Percentiles rank a stretch among this genome's conserved stretches.
phyloP scores from a whole-genome alignment of 1,140 invertebrate species.

The Drosophila littoralis region DNA sequence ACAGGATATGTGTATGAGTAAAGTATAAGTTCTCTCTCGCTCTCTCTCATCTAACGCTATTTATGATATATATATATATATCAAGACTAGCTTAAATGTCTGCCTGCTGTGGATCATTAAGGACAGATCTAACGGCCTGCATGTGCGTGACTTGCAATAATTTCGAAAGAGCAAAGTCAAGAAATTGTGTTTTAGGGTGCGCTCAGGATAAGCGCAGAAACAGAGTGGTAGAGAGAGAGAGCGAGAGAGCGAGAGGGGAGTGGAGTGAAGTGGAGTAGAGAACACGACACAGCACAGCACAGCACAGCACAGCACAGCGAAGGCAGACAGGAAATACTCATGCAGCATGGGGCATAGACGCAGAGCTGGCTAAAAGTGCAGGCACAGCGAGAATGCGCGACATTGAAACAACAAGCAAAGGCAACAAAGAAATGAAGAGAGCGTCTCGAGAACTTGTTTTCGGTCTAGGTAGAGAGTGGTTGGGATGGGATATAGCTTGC shows the following conservation, averaged over 20 bases:
- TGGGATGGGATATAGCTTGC: neutral
- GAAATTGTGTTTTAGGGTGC: conserved; percentile 17
- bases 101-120: conserved; percentile 21
- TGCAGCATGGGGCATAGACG: conserved; percentile 11
- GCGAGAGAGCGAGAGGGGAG: neutral
- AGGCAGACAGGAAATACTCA: conserved; percentile 24
- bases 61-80: neutral
- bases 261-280: too few species aligned
- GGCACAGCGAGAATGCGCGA: conserved; percentile 30
- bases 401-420: conserved; percentile 40
- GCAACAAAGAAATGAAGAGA: conserved; percentile 18
- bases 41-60: too few species aligned
- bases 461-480: conserved; percentile 49
- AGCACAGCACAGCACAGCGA: neutral
- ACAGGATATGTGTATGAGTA: too few species aligned
- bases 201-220: conserved; percentile 15
- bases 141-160: conserved; percentile 24
- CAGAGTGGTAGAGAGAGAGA: neutral
- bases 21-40: too few species aligned
- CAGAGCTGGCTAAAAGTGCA: conserved; percentile 34
- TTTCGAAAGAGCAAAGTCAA: conserved; percentile 22
- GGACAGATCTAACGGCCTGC: conserved; percentile 26
- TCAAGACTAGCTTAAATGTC: neutral
- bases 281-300: neutral
- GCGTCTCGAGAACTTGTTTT: conserved; percentile 51